Evolutionary conservation across 2,113 vertebrate genomes (phyloP), one percentile per base, ranked within the genome.

Genomic region (Cynoglossus semilaevis): DNA sequence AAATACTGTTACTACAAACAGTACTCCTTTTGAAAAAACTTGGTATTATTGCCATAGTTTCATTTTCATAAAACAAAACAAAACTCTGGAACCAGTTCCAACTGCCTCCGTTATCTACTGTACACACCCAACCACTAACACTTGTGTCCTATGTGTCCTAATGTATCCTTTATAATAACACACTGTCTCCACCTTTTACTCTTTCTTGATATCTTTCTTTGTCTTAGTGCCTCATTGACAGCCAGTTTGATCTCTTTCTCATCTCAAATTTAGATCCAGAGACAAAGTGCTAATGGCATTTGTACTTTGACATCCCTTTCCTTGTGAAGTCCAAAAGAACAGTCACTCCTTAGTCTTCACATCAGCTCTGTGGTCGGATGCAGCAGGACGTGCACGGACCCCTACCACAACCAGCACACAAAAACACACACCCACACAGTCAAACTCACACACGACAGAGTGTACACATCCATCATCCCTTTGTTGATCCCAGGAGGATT

Each of bases 231-330:
- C 22, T 8, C 13, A 15, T 14, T 4, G 22, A 29, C 22, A 29
- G 22, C 6, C 22, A 29, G 22, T 29, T 29, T 6, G 2, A 4
- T 1, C 38, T 51, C 19, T 15, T 35, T 19, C 67, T 37, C 17
- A 54, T 17, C 38, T 55, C 16, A 51, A 41, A 41, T 16, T 15
- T 7, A 61, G 22, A 29, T 29, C 22, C 41, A 72, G 56, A 66
- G 56, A 16, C 37, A 58, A 15, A 51, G 51, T 34, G 29, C 41
- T 48, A 55, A 5, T 69, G 77, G 82, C 53, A 71, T 74, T 55
- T 85, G 58, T 55, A 62, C 70, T 57, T 12, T 77, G 67, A 62
- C 77, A 74, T 70, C 51, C 16, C 65, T 40, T 37, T 57, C 63
- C 56, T 38, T 51, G 34, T 60, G 67, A 64, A 16, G 51, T 81